Evolutionary conservation across 2,113 vertebrate genomes (phyloP).

Genomic region (Ondatra zibethicus): DNA sequence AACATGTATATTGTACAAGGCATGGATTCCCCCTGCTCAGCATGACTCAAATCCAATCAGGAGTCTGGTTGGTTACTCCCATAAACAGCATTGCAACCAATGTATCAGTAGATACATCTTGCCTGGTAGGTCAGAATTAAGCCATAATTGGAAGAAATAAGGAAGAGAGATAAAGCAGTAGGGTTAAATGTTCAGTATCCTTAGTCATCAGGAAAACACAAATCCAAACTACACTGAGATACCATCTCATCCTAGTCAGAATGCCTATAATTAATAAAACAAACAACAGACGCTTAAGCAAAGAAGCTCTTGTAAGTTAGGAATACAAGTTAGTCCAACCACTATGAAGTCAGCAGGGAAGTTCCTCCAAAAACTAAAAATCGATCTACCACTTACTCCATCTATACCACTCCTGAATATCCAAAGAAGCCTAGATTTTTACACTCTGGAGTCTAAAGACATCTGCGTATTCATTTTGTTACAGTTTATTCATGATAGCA

Average conservation of each 20-base stretch:
- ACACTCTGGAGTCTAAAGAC: background rate
- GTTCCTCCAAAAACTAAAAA: background rate
- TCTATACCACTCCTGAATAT: background rate
- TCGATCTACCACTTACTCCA: background rate
- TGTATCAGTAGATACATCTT: background rate
- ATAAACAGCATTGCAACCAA: background rate
- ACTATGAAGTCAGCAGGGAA: background rate
- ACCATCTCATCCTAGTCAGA: background rate
- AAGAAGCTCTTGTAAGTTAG: background rate
- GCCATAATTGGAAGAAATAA: slow-evolving; percentile 5
- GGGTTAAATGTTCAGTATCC: background rate
- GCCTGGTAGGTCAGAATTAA: background rate
- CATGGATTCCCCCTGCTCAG: background rate
- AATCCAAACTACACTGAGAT: background rate
- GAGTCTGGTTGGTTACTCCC: background rate
- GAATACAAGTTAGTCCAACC: background rate
- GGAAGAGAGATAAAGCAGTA: slow-evolving; percentile 1
- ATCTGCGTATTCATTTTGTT: background rate
- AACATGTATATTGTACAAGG: background rate
- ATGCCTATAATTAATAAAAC: background rate
- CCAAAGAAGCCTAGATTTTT: background rate
- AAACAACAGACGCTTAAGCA: background rate
- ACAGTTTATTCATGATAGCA: background rate
- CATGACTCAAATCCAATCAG: background rate
- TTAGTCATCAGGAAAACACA: background rate